phyloP scores from a whole-genome alignment of 2,888 invertebrate genomes.

The Chrysolina haemoptera region DNA sequence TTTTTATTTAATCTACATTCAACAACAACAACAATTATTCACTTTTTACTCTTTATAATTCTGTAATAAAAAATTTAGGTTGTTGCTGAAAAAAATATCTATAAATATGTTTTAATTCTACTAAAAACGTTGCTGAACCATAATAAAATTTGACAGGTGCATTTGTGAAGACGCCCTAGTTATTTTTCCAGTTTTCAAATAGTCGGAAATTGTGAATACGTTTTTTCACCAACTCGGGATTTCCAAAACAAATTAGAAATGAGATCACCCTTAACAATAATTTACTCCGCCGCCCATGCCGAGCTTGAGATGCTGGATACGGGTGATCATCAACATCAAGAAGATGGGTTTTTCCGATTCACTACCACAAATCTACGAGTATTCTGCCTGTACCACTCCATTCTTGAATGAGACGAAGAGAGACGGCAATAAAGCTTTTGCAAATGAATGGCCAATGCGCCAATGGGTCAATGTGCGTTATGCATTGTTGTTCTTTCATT shows the following conservation, averaged over 20 bases:
- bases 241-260: neutral
- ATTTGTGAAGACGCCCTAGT: too few species aligned
- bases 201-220: neutral
- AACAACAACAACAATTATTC: too few species aligned
- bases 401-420: neutral
- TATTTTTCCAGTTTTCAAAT: too few species aligned
- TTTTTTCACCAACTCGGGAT: neutral
- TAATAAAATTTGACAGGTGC: too few species aligned
- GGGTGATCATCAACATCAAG: neutral
- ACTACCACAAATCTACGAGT: neutral
- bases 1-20: too few species aligned
- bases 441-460: conserved; percentile 1
- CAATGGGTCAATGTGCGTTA: conserved; percentile 6
- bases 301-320: neutral
- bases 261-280: neutral
- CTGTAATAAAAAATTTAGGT: too few species aligned
- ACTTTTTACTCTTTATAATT: too few species aligned
- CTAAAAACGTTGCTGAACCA: too few species aligned
- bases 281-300: neutral
- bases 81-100: too few species aligned
- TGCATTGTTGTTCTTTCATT: conserved; percentile 18
- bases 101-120: too few species aligned
- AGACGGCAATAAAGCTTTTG: conserved; percentile 14
- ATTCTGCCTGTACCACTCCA: neutral
- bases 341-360: too few species aligned